Percentiles rank a stretch among this genome's conserved stretches.
These are phyloP conservation scores for Batillaria attramentaria DNA, from an alignment of 1,140 invertebrate genomes.

Conservation along the genomic window DNA sequence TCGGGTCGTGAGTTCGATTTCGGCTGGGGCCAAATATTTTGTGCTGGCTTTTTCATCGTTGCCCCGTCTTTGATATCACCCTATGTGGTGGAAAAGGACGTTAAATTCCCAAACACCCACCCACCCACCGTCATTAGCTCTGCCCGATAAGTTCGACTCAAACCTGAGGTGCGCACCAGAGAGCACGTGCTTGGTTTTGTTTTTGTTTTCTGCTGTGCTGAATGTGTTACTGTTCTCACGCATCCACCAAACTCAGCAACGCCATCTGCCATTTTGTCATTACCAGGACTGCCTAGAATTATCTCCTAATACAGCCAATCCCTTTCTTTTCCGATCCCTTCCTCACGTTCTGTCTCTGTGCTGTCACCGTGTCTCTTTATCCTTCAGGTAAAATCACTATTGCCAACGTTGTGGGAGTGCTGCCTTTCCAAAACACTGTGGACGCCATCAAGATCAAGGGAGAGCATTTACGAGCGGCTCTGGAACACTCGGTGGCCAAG, in stretches of 20 bases:
- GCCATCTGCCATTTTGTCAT: neutral
- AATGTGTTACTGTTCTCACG: neutral
- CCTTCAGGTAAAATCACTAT: constrained; percentile 77
- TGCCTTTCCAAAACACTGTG: constrained; percentile 83
- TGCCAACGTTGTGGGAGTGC: constrained; percentile 77
- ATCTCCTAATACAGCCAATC: neutral
- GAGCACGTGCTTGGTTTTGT: too few relatives aligned
- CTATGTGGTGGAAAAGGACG: too few relatives aligned
- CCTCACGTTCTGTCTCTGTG: neutral
- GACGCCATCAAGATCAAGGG: constrained; percentile 79
- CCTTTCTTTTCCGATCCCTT: too few relatives aligned
- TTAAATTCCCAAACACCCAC: too few relatives aligned
- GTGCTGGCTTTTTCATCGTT: too few relatives aligned
- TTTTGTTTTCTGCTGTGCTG: neutral
- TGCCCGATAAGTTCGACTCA: too few relatives aligned
- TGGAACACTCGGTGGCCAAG: constrained; percentile 76
- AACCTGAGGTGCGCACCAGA: too few relatives aligned
- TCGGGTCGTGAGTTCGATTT: too few relatives aligned
- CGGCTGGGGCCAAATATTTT: too few relatives aligned
- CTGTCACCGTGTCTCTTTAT: neutral
- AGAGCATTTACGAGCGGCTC: constrained; percentile 75
- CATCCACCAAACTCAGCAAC: neutral
- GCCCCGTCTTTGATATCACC: too few relatives aligned
- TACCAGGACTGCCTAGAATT: neutral
- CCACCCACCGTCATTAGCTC: too few relatives aligned